These are phyloP conservation scores for Nezara viridula DNA, from an alignment of 2,888 invertebrate species.

Conservation along the genomic window DNA sequence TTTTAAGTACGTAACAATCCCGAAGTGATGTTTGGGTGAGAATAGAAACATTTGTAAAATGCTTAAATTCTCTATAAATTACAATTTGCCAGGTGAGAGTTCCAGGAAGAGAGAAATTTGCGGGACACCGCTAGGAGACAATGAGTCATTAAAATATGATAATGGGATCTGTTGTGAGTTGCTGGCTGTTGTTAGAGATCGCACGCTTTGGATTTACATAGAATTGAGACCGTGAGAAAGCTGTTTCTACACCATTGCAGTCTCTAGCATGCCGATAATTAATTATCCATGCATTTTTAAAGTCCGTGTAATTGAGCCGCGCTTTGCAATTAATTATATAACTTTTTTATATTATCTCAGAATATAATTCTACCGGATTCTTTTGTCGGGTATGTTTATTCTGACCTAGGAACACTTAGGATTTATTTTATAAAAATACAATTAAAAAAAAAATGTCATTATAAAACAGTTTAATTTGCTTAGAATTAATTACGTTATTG, in stretches of 20 bases:
- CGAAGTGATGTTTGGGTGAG: neutral
- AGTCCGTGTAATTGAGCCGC: constrained; percentile 16
- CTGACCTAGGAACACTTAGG: too few species aligned
- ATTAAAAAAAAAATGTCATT: too few species aligned
- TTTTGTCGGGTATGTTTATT: too few species aligned
- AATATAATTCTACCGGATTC: neutral
- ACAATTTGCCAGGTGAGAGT: constrained; percentile 33
- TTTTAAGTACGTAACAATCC: neutral
- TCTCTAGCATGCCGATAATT: neutral
- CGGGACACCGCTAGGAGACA: constrained; percentile 36
- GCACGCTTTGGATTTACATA: constrained; percentile 48
- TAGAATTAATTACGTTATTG: too few species aligned
- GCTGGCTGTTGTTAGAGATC: constrained; percentile 44
- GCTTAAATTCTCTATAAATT: neutral
- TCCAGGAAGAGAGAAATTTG: constrained; percentile 41
- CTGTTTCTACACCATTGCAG: constrained; percentile 41
- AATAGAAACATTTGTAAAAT: neutral
- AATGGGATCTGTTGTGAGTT: constrained; percentile 48
- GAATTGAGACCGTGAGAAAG: constrained; percentile 49
- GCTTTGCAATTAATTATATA: constrained; percentile 5
- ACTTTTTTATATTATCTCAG: constrained; percentile 12
- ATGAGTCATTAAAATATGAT: constrained; percentile 51
- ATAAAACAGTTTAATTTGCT: too few species aligned
- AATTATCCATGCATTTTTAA: constrained; percentile 44
- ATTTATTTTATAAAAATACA: too few species aligned